These are phyloP conservation scores for Saguinus midas DNA, from an alignment of 2,113 vertebrate genomes.

Conservation along the genomic window DNA sequence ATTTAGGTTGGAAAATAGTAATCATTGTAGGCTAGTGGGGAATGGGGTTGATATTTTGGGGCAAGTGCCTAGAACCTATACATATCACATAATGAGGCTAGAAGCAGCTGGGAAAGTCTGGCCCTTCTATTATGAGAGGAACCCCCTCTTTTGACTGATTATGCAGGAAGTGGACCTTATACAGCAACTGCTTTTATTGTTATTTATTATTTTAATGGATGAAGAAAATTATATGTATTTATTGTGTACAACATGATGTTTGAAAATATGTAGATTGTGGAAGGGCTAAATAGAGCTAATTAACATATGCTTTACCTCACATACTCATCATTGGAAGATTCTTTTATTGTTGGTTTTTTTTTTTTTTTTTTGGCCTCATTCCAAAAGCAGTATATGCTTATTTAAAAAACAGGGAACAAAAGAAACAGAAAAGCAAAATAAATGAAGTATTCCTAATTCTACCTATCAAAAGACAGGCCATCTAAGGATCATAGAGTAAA, in stretches of 20 bases:
- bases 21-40: neutral
- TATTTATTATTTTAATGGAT: neutral
- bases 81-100: neutral
- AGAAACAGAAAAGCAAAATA: conserved; percentile 28
- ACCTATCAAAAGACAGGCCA: neutral
- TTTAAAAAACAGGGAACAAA: neutral
- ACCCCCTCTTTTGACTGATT: neutral
- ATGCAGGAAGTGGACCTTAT: neutral
- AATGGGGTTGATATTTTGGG: neutral
- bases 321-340: conserved; percentile 19
- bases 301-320: neutral
- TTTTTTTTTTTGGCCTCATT: neutral
- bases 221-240: neutral
- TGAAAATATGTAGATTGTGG: neutral
- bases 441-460: neutral
- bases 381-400: conserved; percentile 31
- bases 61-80: neutral
- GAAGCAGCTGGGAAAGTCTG: neutral
- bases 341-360: neutral
- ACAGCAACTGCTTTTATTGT: neutral
- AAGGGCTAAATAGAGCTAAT: neutral
- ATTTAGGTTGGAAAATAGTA: neutral
- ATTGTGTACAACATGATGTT: neutral
- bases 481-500: neutral
- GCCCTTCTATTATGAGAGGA: neutral